These are phyloP conservation scores for Cercocebus atys DNA, from an alignment of 2,113 vertebrate genomes.

Conservation along the genomic window DNA sequence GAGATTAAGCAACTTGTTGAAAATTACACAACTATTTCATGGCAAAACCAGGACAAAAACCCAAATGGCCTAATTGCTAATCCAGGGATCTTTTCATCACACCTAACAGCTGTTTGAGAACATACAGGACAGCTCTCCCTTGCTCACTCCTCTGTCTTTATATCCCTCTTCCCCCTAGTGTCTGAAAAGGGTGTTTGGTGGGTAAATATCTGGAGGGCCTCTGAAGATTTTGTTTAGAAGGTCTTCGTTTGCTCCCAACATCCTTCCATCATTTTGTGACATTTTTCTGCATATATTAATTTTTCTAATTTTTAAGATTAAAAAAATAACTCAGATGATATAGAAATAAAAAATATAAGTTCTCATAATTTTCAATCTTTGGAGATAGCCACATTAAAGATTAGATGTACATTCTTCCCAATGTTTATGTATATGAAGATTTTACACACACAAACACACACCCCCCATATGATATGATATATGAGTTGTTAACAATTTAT, in stretches of 20 bases:
- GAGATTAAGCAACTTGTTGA: background rate
- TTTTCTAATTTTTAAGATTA: slow-evolving; percentile 35
- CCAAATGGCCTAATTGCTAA: background rate
- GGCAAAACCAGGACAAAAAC: background rate
- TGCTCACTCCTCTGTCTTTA: background rate
- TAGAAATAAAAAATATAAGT: slow-evolving; percentile 3
- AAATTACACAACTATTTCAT: background rate
- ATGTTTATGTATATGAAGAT: background rate
- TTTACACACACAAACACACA: no score
- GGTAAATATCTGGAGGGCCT: background rate
- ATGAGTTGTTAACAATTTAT: background rate
- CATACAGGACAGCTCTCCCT: background rate
- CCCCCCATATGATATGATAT: background rate
- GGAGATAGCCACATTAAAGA: background rate
- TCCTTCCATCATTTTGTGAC: slow-evolving; percentile 16
- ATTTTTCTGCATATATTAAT: slow-evolving; percentile 43
- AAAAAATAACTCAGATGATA: slow-evolving; percentile 27
- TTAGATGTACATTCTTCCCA: background rate
- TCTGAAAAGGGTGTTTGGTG: background rate
- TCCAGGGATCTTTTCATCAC: background rate
- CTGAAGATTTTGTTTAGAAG: slow-evolving; percentile 30
- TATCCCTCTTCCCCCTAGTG: background rate
- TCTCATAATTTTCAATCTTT: background rate
- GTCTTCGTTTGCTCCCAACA: background rate
- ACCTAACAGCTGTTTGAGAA: background rate